Evolutionary conservation across 2,113 vertebrate genomes (phyloP).

Genomic region (Martes martes): DNA sequence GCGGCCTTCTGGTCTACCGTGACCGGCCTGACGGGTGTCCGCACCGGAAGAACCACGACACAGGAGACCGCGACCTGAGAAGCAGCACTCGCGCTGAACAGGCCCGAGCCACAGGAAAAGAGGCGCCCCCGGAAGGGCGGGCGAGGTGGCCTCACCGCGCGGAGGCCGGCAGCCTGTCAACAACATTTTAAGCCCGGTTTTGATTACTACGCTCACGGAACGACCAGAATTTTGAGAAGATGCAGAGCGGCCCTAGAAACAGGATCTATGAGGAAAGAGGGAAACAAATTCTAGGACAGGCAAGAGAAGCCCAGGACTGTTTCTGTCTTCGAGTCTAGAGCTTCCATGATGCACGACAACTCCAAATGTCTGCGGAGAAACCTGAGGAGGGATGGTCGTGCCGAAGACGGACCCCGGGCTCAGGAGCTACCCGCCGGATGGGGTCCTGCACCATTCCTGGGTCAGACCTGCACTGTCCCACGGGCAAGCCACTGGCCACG

Average conservation of each 20-base stretch:
- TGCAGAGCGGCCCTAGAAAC: not conserved
- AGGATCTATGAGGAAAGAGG: not conserved
- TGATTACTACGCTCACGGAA: not conserved
- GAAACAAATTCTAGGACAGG: not conserved
- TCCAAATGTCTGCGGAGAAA: not conserved
- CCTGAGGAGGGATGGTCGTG: not conserved
- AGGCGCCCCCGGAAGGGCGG: not conserved
- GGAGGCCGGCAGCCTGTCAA: not conserved
- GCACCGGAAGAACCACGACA: not conserved
- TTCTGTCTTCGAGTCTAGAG: not conserved
- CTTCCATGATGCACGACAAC: accelerated
- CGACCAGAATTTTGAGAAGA: not conserved
- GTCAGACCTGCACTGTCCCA: not conserved
- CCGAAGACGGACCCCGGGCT: not conserved
- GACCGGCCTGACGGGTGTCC: not conserved
- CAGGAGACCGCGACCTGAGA: accelerated
- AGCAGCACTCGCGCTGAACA: accelerated
- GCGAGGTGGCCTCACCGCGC: accelerated
- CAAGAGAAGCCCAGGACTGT: not conserved
- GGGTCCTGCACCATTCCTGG: not conserved
- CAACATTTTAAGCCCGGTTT: not conserved
- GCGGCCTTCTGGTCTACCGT: not conserved
- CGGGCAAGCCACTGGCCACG: not conserved
- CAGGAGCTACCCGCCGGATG: not conserved
- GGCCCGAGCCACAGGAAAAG: no score